These are phyloP conservation scores for Drosophila mimetica DNA, from an alignment of 2,888 invertebrate genomes.

Conservation along the genomic window DNA sequence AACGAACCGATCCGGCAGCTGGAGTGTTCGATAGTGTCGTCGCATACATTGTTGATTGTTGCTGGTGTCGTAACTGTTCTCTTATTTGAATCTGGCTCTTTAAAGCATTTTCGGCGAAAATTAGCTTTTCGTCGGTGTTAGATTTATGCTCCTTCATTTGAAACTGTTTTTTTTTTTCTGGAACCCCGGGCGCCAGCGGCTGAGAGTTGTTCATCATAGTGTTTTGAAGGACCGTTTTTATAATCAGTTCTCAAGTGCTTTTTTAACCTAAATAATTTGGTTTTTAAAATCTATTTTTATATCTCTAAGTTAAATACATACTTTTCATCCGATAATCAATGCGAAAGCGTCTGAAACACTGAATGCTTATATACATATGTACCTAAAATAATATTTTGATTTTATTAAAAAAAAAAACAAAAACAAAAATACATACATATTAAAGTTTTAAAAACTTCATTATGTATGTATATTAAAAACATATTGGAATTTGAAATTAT, in stretches of 20 bases:
- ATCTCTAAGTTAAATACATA: conserved; percentile 16
- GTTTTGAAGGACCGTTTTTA: too few species aligned
- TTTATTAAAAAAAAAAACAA: conserved; percentile 6
- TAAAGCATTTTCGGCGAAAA: conserved; percentile 46
- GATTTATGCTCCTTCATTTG: conserved; percentile 5
- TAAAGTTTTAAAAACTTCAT: background rate
- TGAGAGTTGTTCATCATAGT: conserved; percentile 12
- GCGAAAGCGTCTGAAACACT: background rate
- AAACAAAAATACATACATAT: background rate
- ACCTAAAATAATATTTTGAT: background rate
- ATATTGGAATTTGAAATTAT: background rate
- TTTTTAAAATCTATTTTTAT: background rate
- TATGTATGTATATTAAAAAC: background rate
- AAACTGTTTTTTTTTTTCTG: conserved; percentile 8
- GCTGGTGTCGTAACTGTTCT: conserved; percentile 59
- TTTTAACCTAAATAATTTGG: conserved; percentile 5
- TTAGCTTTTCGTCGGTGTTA: conserved; percentile 13
- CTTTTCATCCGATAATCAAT: conserved; percentile 13
- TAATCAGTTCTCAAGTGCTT: background rate
- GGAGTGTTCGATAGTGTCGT: background rate
- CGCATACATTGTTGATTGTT: conserved; percentile 5
- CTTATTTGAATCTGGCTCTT: conserved; percentile 64
- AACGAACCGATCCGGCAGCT: background rate
- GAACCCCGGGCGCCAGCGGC: conserved; percentile 7
- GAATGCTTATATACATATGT: conserved; percentile 12